Base-by-base conservation (phyloP, 2,113 vertebrate genomes). In the Tautogolabrus adspersus region DNA sequence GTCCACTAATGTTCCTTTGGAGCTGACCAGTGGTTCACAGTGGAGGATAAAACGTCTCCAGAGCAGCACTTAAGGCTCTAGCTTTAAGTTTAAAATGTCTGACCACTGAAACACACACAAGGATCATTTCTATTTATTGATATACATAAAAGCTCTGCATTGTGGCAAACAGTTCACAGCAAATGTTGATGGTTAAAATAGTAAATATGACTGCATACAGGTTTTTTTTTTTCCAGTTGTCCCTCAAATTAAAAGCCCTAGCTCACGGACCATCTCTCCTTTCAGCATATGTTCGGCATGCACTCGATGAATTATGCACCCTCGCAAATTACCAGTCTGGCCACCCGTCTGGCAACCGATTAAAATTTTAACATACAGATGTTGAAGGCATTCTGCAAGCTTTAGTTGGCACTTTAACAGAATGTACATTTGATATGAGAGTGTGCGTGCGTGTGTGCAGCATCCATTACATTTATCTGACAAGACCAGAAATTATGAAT, bases 361-460 rank as follows among this genome's bases (percentile, higher is more conserved):
- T 88, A 92, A 93, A 90, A 67, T 88, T 93, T 93, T 70, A 94
- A 84, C 78, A 85, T 89, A 84, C 90, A 92, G 88, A 93, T 89
- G 90, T 89, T 90, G 84, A 56, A 61, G 75, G 81, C 65, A 42
- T 91, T 87, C 75, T 77, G 54, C 54, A 4, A 70, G 80, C 76
- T 80, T 88, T 79, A 73, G 59, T 68, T 85, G 72, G 82, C 87
- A 77, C 79, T 78, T 92, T 40, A 37, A 85, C 82, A 75, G 63
- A 71, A 76, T 73, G 66, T 66, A 23, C 65, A 79, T 76, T 66
- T 86, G 70, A 67, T 49, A 49, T n/a, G 38, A 73, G 75, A 62
- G 72, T 75, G 40, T 64, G 61, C 47, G 55, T 59, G 54, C 59
- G 57, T 78, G 83, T 78, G 51, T 57, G 56, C 66, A 52, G 62